These are phyloP conservation scores for Glossophaga mutica DNA, from an alignment of 2,797 vertebrate genomes.

Conservation along the genomic window DNA sequence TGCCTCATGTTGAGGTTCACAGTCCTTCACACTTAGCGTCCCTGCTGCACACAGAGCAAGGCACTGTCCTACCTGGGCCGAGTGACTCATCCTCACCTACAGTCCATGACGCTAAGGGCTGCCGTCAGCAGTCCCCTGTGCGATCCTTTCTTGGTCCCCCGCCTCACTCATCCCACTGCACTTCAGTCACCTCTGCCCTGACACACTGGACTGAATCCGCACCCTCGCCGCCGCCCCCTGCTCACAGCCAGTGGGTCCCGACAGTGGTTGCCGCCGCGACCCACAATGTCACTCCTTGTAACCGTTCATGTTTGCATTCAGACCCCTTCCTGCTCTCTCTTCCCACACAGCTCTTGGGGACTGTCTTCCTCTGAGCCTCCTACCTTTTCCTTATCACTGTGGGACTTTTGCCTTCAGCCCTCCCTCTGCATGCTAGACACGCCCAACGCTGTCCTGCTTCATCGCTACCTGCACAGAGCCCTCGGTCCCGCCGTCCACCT, in stretches of 20 bases:
- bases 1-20: background rate
- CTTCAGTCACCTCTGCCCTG: background rate
- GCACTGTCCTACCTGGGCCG: background rate
- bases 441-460: accelerated
- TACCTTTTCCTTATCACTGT: no score
- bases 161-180: no score
- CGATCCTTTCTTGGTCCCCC: background rate
- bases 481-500: accelerated
- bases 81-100: no score
- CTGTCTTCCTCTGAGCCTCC: background rate
- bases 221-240: accelerated
- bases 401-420: background rate
- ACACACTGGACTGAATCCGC: background rate
- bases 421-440: background rate
- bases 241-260: background rate
- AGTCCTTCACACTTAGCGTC: background rate
- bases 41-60: background rate
- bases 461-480: background rate
- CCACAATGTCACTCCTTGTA: background rate
- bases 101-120: background rate
- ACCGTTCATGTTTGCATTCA: no score
- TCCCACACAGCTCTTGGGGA: background rate
- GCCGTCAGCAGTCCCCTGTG: no score
- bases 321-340: no score
- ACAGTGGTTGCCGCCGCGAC: background rate